Percentiles rank a stretch among this genome's conserved stretches.
phyloP scores from a whole-genome alignment of 2,888 invertebrate genomes.

The Apocheima hispidaria region DNA sequence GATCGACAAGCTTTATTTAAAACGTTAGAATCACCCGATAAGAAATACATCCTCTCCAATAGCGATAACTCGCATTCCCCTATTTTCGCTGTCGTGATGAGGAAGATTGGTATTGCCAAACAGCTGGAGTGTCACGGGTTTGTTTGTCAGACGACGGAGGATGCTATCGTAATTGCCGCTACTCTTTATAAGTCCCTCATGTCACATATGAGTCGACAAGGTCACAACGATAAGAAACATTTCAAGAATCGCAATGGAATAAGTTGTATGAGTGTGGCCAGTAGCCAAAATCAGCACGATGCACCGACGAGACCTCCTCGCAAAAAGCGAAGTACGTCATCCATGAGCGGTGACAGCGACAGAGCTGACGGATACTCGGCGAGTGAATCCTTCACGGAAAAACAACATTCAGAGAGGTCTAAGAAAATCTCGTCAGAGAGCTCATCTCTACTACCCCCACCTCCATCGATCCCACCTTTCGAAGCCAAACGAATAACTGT shows the following conservation, averaged over 20 bases:
- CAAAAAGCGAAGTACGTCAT: constrained; percentile 90
- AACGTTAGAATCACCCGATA: constrained; percentile 82
- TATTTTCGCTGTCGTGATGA: constrained; percentile 96
- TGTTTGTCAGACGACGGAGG: constrained; percentile 95
- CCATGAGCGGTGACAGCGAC: constrained; percentile 87
- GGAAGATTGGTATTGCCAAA: constrained; percentile 91
- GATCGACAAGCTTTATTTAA: constrained; percentile 90
- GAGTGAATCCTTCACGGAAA: constrained; percentile 78
- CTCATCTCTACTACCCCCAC: constrained; percentile 82
- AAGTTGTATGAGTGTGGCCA: constrained; percentile 91
- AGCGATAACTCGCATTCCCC: constrained; percentile 91
- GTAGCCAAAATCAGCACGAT: constrained; percentile 78
- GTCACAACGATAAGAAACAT: constrained; percentile 83
- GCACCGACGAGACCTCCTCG: constrained; percentile 91
- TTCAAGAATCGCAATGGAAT: constrained; percentile 90
- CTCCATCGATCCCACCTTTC: constrained; percentile 65
- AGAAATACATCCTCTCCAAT: constrained; percentile 84
- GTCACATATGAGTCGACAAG: constrained; percentile 90
- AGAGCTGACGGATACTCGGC: constrained; percentile 82
- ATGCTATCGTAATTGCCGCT: constrained; percentile 96
- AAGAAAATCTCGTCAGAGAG: constrained; percentile 86
- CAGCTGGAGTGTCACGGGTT: constrained; percentile 96
- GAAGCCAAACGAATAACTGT: constrained; percentile 79
- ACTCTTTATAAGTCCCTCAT: constrained; percentile 95
- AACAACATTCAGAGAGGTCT: constrained; percentile 81